phyloP scores from a whole-genome alignment of 2,797 vertebrate species.

The Onychomys leucogaster region DNA sequence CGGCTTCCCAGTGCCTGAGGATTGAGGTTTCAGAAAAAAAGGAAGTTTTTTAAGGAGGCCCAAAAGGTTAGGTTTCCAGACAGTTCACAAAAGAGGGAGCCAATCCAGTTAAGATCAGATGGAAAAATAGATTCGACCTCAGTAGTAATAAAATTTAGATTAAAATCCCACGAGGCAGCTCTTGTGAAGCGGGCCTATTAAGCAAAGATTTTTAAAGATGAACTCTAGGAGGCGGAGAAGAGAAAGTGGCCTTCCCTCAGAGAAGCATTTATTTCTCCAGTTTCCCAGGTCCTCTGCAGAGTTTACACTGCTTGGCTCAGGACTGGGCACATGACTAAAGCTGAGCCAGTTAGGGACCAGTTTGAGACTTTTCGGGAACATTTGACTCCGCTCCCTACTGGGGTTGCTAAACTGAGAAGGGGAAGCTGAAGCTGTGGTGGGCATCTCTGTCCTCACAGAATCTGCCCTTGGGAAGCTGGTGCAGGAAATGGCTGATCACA shows the following conservation, averaged over 20 bases:
- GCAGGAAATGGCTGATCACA: too few species aligned
- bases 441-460: background rate
- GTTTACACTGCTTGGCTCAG: background rate
- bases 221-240: background rate
- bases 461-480: background rate
- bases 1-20: conserved; percentile 59
- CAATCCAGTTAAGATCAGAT: conserved; percentile 37
- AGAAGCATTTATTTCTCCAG: background rate
- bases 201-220: conserved; percentile 56
- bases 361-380: background rate
- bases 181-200: background rate
- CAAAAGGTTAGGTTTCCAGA: conserved; percentile 74
- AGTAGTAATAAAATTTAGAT: conserved; percentile 60
- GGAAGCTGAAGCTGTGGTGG: too few species aligned
- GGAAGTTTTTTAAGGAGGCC: conserved; percentile 65
- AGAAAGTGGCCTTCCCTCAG: background rate
- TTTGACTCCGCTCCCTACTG: background rate
- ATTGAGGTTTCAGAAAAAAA: conserved; percentile 32
- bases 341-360: background rate
- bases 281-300: background rate
- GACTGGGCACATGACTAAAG: background rate
- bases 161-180: conserved; percentile 34
- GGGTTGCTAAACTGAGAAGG: background rate
- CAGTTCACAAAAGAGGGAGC: conserved; percentile 71
- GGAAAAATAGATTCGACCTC: conserved; percentile 48